Percentiles rank a stretch among this genome's conserved stretches.
Evolutionary conservation across 2,797 vertebrate species (phyloP).

Genomic region (Podarcis siculus): DNA sequence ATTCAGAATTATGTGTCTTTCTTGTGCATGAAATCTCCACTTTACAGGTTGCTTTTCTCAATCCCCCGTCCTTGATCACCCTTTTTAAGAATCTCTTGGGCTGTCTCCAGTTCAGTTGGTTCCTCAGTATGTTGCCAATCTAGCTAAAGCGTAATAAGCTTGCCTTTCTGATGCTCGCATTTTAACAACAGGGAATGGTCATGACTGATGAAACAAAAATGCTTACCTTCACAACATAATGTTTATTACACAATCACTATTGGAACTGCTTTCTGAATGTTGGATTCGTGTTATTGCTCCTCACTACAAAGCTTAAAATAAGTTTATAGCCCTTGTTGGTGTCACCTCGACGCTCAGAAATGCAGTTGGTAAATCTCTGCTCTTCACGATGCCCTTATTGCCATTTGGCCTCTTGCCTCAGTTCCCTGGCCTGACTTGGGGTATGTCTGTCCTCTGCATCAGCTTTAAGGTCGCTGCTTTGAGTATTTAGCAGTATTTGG

Average conservation of each 20-base stretch:
- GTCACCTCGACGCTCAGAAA: background rate
- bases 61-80: background rate
- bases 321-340: background rate
- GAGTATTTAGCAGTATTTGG: no score
- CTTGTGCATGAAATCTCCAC: background rate
- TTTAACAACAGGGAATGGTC: background rate
- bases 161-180: background rate
- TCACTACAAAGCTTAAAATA: background rate
- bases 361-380: background rate
- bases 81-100: background rate
- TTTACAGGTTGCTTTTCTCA: accelerated
- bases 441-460: background rate
- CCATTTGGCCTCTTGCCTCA: background rate
- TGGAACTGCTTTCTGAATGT: background rate
- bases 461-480: background rate
- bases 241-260: background rate
- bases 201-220: background rate
- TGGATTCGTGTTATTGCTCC: background rate
- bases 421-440: background rate
- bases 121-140: background rate
- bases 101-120: background rate
- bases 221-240: background rate
- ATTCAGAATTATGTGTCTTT: background rate
- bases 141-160: background rate
- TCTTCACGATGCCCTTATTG: background rate